Conservation (phyloP, 2,113 vertebrate species). For the Ascaphus truei region DNA sequence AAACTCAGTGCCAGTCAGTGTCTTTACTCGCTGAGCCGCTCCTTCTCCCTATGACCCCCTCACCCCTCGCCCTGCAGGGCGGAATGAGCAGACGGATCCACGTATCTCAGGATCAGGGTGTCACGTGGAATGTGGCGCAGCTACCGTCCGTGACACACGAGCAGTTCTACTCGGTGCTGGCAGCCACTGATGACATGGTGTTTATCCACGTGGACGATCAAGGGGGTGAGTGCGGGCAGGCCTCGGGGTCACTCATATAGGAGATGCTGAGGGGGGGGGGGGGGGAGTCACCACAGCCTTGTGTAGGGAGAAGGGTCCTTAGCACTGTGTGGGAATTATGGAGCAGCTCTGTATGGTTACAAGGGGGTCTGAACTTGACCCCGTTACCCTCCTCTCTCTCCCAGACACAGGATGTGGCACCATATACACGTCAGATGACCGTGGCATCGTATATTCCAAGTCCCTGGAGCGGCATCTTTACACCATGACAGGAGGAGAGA, state of each 20-base stretch:
- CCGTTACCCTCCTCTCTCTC: no score
- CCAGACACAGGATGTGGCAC: constrained; percentile 86
- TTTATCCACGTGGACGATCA: constrained; percentile 94
- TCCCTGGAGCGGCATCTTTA: constrained; percentile 89
- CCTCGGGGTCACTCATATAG: no score
- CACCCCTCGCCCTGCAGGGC: no score
- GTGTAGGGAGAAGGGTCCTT: no score
- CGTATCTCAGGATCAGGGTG: constrained; percentile 80
- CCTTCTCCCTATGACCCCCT: no score
- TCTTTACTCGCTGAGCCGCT: no score
- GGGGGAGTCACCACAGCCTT: no score
- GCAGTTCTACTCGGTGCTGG: constrained; percentile 92
- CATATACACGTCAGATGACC: constrained; percentile 86
- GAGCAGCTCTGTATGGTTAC: no score
- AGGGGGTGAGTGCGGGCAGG: constrained; percentile 70
- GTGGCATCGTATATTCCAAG: constrained; percentile 88
- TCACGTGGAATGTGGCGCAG: constrained; percentile 89
- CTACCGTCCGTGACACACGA: constrained; percentile 87
- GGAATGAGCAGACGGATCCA: constrained; percentile 77
- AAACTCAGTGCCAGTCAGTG: no score
- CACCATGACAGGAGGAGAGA: constrained; percentile 78
- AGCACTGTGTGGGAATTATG: no score
- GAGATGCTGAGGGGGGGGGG: no score
- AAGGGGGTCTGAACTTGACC: no score
- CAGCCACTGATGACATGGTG: constrained; percentile 85